Percentiles rank a stretch among this genome's conserved stretches.
phyloP scores from a whole-genome alignment of 2,888 invertebrate genomes.

The Dolomedes plantarius region DNA sequence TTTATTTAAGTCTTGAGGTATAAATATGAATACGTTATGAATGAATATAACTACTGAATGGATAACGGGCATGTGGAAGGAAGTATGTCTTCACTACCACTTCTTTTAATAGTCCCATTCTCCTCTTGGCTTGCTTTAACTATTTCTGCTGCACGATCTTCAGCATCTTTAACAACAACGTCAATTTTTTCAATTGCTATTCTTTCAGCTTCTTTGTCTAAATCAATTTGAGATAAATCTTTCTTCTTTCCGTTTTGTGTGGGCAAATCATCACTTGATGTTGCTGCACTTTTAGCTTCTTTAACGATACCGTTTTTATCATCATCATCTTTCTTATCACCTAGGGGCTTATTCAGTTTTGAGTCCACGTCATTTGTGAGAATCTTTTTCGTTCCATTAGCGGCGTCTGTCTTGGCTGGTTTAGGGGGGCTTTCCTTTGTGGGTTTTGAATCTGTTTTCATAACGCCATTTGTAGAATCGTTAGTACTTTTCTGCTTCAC shows the following conservation, averaged over 20 bases:
- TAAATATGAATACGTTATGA: neutral
- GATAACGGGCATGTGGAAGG: constrained; percentile 34
- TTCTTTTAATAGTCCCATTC: constrained; percentile 8
- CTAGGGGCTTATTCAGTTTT: constrained; percentile 24
- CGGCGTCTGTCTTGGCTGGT: neutral
- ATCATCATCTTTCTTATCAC: constrained; percentile 18
- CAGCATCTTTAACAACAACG: constrained; percentile 34
- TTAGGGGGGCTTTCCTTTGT: neutral
- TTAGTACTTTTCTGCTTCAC: neutral
- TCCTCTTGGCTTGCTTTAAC: neutral
- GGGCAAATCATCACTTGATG: neutral
- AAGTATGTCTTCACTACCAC: constrained; percentile 10
- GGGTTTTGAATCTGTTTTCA: neutral
- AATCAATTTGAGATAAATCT: constrained; percentile 20
- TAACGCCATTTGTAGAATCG: constrained; percentile 1
- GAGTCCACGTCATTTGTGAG: constrained; percentile 28
- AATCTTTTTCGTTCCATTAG: constrained; percentile 24
- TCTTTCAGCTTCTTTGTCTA: constrained; percentile 37
- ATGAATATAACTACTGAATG: constrained; percentile 14
- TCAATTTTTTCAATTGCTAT: constrained; percentile 44
- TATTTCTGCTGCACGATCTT: neutral
- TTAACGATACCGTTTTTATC: neutral
- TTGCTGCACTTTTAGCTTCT: neutral
- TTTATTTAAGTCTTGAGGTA: neutral
- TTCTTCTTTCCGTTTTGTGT: neutral